These are phyloP conservation scores for Papilio helenus DNA, from an alignment of 1,140 invertebrate genomes.

Conservation along the genomic window DNA sequence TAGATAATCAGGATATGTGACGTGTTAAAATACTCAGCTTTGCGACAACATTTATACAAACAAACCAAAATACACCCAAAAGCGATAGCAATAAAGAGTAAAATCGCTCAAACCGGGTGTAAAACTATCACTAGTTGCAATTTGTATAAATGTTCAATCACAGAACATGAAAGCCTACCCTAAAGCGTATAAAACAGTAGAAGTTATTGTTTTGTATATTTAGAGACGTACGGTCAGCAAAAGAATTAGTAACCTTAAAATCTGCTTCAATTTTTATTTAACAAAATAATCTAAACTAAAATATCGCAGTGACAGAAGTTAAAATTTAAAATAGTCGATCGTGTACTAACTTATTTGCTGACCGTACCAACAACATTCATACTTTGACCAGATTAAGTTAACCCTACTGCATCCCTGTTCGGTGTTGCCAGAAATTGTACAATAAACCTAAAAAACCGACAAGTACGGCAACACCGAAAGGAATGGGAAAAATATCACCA, in stretches of 20 bases:
- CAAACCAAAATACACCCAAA: constrained; percentile 3
- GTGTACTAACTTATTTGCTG: neutral
- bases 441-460: neutral
- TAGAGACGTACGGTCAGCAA: constrained; percentile 66
- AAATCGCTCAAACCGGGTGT: constrained; percentile 42
- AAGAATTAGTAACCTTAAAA: neutral
- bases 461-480: neutral
- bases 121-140: constrained; percentile 57
- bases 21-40: constrained; percentile 71
- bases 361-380: constrained; percentile 61
- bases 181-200: constrained; percentile 75
- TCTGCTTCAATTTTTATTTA: neutral
- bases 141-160: constrained; percentile 52
- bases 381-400: constrained; percentile 70
- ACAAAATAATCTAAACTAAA: no score
- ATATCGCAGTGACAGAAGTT: no score
- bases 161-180: constrained; percentile 67
- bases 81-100: constrained; percentile 36
- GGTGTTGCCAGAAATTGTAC: constrained; percentile 44
- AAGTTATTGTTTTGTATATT: constrained; percentile 65
- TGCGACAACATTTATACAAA: constrained; percentile 56
- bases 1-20: constrained; percentile 77
- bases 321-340: neutral
- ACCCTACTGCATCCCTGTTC: constrained; percentile 52
- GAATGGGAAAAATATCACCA: constrained; percentile 38